Evolutionary conservation across 2,888 invertebrate genomes (phyloP), one percentile per base, ranked within the genome.

Genomic region (Stictocephala bisonia): DNA sequence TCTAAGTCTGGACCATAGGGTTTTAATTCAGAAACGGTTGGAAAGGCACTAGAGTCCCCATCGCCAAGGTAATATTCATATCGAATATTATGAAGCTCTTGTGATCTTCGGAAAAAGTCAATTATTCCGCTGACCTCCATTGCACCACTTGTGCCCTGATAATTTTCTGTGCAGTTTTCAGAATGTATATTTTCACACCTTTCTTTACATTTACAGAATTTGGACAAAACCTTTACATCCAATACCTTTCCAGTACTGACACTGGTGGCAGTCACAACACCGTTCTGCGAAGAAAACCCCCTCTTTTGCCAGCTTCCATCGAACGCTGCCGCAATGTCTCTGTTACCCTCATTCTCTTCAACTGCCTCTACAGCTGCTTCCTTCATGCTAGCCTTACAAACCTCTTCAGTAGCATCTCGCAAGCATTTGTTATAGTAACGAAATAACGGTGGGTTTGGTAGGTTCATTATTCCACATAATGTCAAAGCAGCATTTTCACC

Each of bases 71-170:
- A 26, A 66, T 15, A 44, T 26, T 41, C 15, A 15, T 41, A 66
- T 6, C 44, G 1, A 3, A 66, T 20, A 24, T 44, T 27, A 22
- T 27, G 27, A 27, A 27, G n/a, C n/a, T n/a, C n/a, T n/a, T n/a
- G n/a, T n/a, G n/a, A n/a, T n/a, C n/a, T n/a, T n/a, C n/a, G n/a
- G n/a, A n/a, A n/a, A n/a, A n/a, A n/a, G n/a, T n/a, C n/a, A n/a
- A n/a, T n/a, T 27, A 50, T 15, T 2, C 26, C 50, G 6, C 1
- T n/a, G 1, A 50, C 60, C 20, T 64, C 64, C 29, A 44, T 71
- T 3, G 48, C 71, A 3, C 71, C 71, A 71, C 71, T 71, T 26
- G 41, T 18, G 3, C 71, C 71, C 4, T 18, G 26, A 41, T 71
- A 71, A 24, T 71, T 71, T 26, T 58, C 71, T 44, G 6, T 44